These are phyloP conservation scores for Chloroceryle aenea DNA, from an alignment of 2,113 vertebrate genomes.

Conservation along the genomic window DNA sequence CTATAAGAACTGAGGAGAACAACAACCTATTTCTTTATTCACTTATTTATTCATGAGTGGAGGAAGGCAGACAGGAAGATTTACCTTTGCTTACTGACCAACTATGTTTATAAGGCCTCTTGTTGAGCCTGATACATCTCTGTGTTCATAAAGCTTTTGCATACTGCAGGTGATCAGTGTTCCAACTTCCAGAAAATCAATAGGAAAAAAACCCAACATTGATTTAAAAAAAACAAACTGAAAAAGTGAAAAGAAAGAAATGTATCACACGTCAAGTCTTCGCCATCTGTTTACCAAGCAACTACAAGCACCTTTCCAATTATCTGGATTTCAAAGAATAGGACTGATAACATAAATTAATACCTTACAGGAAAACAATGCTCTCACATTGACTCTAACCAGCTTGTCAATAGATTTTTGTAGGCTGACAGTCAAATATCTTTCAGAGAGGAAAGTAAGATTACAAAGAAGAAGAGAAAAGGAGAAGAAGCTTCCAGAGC, in stretches of 20 bases:
- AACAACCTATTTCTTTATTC: neutral
- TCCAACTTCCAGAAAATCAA: neutral
- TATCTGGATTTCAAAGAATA: neutral
- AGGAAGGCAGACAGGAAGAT: neutral
- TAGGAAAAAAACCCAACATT: neutral
- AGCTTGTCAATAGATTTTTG: neutral
- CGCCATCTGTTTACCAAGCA: neutral
- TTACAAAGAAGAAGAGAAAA: neutral
- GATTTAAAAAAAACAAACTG: neutral
- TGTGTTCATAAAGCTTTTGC: neutral
- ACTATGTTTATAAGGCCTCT: neutral
- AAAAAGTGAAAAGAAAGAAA: neutral
- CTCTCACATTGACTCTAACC: neutral
- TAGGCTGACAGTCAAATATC: neutral
- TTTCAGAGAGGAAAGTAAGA: neutral
- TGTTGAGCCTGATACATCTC: neutral
- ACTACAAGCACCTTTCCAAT: neutral
- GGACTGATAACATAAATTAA: neutral
- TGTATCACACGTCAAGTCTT: neutral
- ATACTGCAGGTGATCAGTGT: accelerated
- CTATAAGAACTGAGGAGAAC: neutral
- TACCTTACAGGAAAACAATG: neutral
- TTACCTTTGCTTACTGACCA: neutral
- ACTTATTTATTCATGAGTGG: neutral
- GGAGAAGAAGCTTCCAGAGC: neutral